Evolutionary conservation across 1,140 invertebrate genomes (phyloP).

Genomic region (Melanaphis sacchari): DNA sequence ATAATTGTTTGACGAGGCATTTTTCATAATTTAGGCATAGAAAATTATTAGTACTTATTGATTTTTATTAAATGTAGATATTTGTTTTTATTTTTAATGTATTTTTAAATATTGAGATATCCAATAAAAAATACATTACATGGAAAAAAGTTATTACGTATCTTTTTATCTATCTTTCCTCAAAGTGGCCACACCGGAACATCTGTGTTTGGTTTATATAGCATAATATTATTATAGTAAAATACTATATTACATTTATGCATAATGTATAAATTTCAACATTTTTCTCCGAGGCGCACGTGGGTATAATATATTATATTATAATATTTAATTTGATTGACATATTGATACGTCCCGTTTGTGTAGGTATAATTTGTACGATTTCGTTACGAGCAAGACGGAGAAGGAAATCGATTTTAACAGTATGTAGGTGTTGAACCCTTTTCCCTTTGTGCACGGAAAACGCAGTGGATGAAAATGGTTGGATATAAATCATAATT

Average conservation of each 20-base stretch:
- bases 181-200: not conserved
- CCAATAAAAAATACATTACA: not conserved
- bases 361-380: not conserved
- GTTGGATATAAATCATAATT: not conserved
- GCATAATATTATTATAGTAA: not conserved
- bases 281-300: not conserved
- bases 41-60: too few relatives aligned
- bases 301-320: not conserved
- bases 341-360: not conserved
- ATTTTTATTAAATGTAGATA: too few relatives aligned
- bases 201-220: not conserved
- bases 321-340: not conserved
- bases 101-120: not conserved
- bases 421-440: not conserved
- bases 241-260: too few relatives aligned
- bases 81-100: not conserved
- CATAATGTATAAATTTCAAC: too few relatives aligned
- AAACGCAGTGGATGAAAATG: not conserved
- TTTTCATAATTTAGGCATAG: too few relatives aligned
- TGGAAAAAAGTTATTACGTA: not conserved
- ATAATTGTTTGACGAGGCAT: too few relatives aligned
- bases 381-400: not conserved
- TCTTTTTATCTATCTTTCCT: not conserved
- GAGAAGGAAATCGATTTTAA: not conserved
- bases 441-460: too few relatives aligned